Conservation (phyloP, 2,797 vertebrate genomes). For the Melopsittacus undulatus region DNA sequence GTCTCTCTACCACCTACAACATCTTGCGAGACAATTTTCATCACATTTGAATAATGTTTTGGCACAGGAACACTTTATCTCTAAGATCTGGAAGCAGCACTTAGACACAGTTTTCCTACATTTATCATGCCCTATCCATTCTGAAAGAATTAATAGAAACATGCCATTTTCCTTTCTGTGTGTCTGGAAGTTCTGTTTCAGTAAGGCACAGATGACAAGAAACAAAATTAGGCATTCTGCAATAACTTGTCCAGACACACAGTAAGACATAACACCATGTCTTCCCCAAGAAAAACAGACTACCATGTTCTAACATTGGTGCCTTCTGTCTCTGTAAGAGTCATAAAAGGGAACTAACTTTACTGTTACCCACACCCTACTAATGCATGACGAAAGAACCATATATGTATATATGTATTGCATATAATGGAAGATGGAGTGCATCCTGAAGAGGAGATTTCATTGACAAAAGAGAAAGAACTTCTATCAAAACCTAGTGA, state of each 20-base stretch:
- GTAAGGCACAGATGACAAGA: not conserved
- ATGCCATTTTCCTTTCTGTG: not conserved
- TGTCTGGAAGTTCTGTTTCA: not conserved
- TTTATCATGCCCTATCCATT: not conserved
- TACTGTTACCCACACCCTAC: not conserved
- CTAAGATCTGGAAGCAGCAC: not conserved
- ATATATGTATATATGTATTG: not conserved
- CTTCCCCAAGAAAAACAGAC: not conserved
- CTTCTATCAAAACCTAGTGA: not conserved
- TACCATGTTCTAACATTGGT: not conserved
- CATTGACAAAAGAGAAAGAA: not conserved
- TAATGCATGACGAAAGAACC: not conserved
- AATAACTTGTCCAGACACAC: not conserved
- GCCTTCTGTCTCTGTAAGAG: not conserved
- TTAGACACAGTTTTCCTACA: not conserved
- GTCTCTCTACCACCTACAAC: conserved; percentile 22
- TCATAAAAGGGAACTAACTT: not conserved
- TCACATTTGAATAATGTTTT: conserved; percentile 55
- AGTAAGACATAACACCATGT: not conserved
- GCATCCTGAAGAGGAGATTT: not conserved
- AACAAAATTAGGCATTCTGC: not conserved
- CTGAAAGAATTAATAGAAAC: not conserved
- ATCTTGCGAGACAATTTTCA: conserved; percentile 43
- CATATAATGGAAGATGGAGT: not conserved
- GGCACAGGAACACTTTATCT: not conserved